Evolutionary conservation across 2,888 invertebrate species (phyloP).

Genomic region (Eudemis profundana): DNA sequence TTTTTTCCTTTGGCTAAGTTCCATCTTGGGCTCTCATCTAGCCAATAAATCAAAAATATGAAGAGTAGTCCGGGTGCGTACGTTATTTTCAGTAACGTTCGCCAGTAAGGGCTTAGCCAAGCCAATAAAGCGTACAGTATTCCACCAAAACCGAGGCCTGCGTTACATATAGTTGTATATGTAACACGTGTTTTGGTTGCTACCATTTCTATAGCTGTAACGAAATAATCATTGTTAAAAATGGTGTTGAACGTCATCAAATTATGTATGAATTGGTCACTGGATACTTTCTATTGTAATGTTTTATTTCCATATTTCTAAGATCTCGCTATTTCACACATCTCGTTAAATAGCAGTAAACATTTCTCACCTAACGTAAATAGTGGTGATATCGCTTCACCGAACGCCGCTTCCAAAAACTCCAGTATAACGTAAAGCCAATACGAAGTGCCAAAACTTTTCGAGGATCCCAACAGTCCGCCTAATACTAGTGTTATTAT

Average conservation of each 20-base stretch:
- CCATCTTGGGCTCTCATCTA: conserved; percentile 93
- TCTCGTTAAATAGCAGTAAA: not conserved
- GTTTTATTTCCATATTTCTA: no score
- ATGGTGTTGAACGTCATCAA: no score
- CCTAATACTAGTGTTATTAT: conserved; percentile 53
- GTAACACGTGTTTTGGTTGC: conserved; percentile 65
- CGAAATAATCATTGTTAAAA: conserved; percentile 6
- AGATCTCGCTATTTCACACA: no score
- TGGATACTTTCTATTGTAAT: no score
- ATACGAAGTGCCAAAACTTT: conserved; percentile 52
- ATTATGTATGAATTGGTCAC: no score
- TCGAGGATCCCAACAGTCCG: conserved; percentile 52
- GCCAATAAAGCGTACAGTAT: conserved; percentile 60
- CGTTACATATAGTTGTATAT: conserved; percentile 59
- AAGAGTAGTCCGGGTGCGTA: conserved; percentile 89
- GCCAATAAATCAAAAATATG: conserved; percentile 86
- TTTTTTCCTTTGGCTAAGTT: conserved; percentile 88
- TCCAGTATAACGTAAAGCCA: conserved; percentile 55
- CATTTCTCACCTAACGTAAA: conserved; percentile 54
- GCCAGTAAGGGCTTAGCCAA: conserved; percentile 87
- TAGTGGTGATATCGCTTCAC: conserved; percentile 57
- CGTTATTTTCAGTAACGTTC: conserved; percentile 86
- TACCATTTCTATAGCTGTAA: conserved; percentile 72
- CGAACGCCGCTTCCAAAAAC: conserved; percentile 55
- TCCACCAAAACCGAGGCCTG: conserved; percentile 56